Percentiles rank a stretch among this genome's conserved stretches.
These are phyloP conservation scores for Euleptes europaea DNA, from an alignment of 2,113 vertebrate species.

Conservation along the genomic window DNA sequence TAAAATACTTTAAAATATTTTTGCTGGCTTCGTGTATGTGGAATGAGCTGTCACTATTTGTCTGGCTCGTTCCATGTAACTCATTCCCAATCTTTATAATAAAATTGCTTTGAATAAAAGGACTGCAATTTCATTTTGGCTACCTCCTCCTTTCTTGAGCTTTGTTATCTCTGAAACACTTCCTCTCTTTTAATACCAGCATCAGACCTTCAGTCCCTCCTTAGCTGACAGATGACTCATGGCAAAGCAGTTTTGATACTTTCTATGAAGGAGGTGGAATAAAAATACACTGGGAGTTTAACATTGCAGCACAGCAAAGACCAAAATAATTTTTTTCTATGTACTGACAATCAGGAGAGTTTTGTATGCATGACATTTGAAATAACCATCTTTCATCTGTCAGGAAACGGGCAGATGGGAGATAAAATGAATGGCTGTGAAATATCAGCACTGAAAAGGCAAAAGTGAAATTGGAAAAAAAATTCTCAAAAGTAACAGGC, in stretches of 20 bases:
- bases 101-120: conserved; percentile 49
- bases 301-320: conserved; percentile 49
- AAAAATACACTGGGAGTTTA: conserved; percentile 65
- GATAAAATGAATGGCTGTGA: conserved; percentile 58
- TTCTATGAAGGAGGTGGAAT: conserved; percentile 46
- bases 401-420: conserved; percentile 57
- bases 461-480: conserved; percentile 52
- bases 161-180: conserved; percentile 55
- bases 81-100: conserved; percentile 27
- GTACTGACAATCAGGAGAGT: conserved; percentile 41
- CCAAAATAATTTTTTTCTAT: conserved; percentile 43
- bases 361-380: conserved; percentile 45
- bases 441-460: conserved; percentile 50
- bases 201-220: conserved; percentile 53
- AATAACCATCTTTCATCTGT: conserved; percentile 48
- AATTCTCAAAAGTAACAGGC: conserved; percentile 11
- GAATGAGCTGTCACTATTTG: conserved; percentile 19
- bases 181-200: conserved; percentile 63
- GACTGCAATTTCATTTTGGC: conserved; percentile 45
- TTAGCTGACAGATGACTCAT: conserved; percentile 67
- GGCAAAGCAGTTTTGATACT: conserved; percentile 53
- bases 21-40: conserved; percentile 25
- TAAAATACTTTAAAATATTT: background rate
- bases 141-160: conserved; percentile 60
- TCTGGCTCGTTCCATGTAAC: conserved; percentile 41